Evolutionary conservation across 2,113 vertebrate genomes (phyloP), one percentile per base, ranked within the genome.

Genomic region (Epinephelus fuscoguttatus): DNA sequence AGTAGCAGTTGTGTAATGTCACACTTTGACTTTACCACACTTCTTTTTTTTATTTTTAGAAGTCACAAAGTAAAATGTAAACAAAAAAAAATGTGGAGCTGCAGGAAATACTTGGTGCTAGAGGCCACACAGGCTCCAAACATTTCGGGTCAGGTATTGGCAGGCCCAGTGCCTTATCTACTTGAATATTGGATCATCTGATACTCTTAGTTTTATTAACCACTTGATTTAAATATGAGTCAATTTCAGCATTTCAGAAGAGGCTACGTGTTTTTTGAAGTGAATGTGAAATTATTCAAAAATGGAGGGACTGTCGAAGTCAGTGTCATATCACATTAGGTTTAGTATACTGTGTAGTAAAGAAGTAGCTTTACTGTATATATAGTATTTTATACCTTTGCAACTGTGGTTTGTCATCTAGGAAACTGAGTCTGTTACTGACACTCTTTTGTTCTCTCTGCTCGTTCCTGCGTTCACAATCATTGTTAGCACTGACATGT

Each of bases 91-190:
- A 12, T 11, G 25, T 47, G 83, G 81, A 87, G 78, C 76, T 92
- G 70, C 82, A 84, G 67, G 40, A 84, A 84, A 70, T 63, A 78
- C 27, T 74, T 86, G 88, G 93, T 94, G 93, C 94, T 94, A 75
- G 10, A 89, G 25, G 83, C 76, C 64, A 57, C 60, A 61, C 40
- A 23, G 81, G 75, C 82, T 88, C 68, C 69, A 75, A 42, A 84
- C 64, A 57, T 52, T 81, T 80, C 25, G 0, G 84, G 77, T 89
- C 88, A 75, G 89, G 90, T 87, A 76, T 91, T 93, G 88, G 89
- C 90, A 45, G 87, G 84, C 73, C 90, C 74, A 88, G 86, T 91
- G 89, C 91, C 87, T 89, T 56, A 15, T 89, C 56, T 91, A 89
- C 94, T 94, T 94, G 84, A 94, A 89, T 88, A 74, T 50, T 63